Evolutionary conservation across 2,888 invertebrate species (phyloP).

Genomic region (Brachyptera putata): DNA sequence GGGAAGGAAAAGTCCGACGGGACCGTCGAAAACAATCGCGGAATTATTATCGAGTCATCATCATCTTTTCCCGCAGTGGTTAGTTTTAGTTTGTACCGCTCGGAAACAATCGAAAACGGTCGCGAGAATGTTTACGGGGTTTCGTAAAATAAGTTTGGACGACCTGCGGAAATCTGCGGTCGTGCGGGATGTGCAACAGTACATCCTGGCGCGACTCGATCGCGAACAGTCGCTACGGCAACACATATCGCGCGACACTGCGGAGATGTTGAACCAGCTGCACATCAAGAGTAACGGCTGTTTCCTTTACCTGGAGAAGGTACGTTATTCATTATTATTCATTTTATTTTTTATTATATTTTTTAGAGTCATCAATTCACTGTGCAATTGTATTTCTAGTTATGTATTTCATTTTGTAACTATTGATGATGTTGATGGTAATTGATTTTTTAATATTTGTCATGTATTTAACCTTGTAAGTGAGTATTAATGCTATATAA

Average conservation of each 20-base stretch:
- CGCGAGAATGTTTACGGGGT: slow-evolving; percentile 65
- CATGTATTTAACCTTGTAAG: too few species aligned
- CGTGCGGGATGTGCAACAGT: slow-evolving; percentile 91
- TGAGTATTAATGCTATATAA: too few species aligned
- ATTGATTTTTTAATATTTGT: too few species aligned
- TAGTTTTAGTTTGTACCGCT: slow-evolving; percentile 65
- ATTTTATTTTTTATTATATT: too few species aligned
- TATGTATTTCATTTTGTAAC: too few species aligned
- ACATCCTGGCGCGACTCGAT: slow-evolving; percentile 85
- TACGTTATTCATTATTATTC: too few species aligned
- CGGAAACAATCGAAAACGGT: slow-evolving; percentile 59
- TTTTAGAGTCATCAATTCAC: too few species aligned
- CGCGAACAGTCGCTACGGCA: slow-evolving; percentile 83
- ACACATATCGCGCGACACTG: slow-evolving; percentile 86
- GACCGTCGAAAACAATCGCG: slow-evolving; percentile 62
- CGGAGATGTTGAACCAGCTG: slow-evolving; percentile 90
- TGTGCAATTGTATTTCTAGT: too few species aligned
- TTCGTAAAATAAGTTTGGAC: slow-evolving; percentile 87
- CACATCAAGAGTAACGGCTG: slow-evolving; percentile 96
- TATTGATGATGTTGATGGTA: too few species aligned
- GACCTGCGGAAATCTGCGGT: slow-evolving; percentile 86
- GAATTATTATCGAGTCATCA: slow-evolving; percentile 85
- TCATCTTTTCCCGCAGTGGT: slow-evolving; percentile 88
- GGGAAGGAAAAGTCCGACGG: slow-evolving; percentile 31
- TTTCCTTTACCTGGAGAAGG: slow-evolving; percentile 77